Evolutionary conservation across 2,113 vertebrate genomes (phyloP), one percentile per base, ranked within the genome.

Genomic region (Solea senegalensis): DNA sequence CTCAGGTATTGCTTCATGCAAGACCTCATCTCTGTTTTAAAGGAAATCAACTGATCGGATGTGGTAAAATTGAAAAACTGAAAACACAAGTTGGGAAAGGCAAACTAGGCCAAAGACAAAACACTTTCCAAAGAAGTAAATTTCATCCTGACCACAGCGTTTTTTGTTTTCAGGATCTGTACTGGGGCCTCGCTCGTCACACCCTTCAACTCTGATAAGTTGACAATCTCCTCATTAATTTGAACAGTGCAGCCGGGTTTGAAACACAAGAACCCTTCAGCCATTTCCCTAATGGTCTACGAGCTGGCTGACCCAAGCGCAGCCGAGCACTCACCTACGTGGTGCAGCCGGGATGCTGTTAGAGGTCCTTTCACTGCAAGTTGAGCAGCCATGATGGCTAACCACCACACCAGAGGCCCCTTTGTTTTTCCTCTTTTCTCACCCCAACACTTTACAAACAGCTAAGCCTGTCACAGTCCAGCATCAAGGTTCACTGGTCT

Each of bases 401-500:
- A 92, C 79, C 82, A 72, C 84, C 83, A 82, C 86, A 85, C 88
- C 83, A 87, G 89, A 90, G 87, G 86, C 86, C 84, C 74, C 67
- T 82, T 90, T 78, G 65, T 88, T 73, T 88, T 86, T 76, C 26
- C n/a, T 40, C 52, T 49, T 80, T 87, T 82, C 86, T 81, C 81
- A 63, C 0, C 69, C 71, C 74, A 43, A 92, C 90, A 90, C 94
- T 94, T 90, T 86, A 91, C 88, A 90, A 94, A 93, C 89, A 92
- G 92, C 93, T 88, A 90, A 94, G 94, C 93, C 93, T 95, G 95
- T 95, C 95, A 95, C 90, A 57, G 86, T 68, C 91, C 86, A 86
- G 91, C 92, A 93, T 92, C 93, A 95, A 94, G 95, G 94, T 96
- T 95, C 95, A 96, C 86, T 94, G 95, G 94, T 94, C 96, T 95